phyloP scores from a whole-genome alignment of 2,888 invertebrate genomes.

The Dastarcus helophoroides region DNA sequence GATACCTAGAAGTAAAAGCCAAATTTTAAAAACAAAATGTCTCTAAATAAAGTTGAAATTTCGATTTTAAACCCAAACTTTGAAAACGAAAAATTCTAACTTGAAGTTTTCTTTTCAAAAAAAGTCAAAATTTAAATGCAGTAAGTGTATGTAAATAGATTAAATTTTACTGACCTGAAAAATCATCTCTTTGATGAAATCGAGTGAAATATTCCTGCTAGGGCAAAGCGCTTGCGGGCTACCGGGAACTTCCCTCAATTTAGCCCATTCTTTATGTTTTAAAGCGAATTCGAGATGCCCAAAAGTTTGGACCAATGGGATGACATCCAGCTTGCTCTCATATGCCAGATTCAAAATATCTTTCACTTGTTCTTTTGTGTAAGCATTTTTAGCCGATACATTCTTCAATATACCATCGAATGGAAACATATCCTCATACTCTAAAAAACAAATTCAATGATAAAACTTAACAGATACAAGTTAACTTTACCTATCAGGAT shows the following conservation, averaged over 20 bases:
- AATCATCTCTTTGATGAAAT: slow-evolving; percentile 54
- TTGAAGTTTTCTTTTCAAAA: background rate
- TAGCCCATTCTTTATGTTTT: slow-evolving; percentile 50
- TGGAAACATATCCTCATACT: slow-evolving; percentile 79
- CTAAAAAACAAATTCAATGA: slow-evolving; percentile 24
- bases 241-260: slow-evolving; percentile 53
- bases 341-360: slow-evolving; percentile 48
- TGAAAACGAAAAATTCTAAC: no score
- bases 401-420: slow-evolving; percentile 48
- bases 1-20: no score
- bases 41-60: no score
- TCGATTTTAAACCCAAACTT: no score
- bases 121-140: background rate
- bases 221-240: slow-evolving; percentile 65
- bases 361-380: slow-evolving; percentile 41
- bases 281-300: slow-evolving; percentile 65
- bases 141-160: slow-evolving; percentile 3
- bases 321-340: slow-evolving; percentile 50
- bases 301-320: slow-evolving; percentile 67
- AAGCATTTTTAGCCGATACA: slow-evolving; percentile 48
- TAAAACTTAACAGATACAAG: background rate
- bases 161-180: slow-evolving; percentile 45
- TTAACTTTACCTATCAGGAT: slow-evolving; percentile 36
- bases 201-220: slow-evolving; percentile 48
- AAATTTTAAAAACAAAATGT: no score